These are phyloP conservation scores for Leptonema lineaticorne DNA, from an alignment of 1,140 invertebrate genomes.

Conservation along the genomic window DNA sequence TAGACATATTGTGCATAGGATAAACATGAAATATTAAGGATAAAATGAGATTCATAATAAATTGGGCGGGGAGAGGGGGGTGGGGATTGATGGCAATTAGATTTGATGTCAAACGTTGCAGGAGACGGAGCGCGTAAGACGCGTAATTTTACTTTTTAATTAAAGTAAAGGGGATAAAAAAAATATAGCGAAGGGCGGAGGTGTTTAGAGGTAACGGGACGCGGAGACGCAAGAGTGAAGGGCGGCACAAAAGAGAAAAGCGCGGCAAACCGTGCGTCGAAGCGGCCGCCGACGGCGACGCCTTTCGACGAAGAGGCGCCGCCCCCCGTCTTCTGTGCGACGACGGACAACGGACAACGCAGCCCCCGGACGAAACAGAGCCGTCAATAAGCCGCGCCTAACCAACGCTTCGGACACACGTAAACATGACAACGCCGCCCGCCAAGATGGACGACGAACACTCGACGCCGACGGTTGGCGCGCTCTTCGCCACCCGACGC, in stretches of 20 bases:
- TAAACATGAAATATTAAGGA: too few species aligned
- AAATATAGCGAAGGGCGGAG: constrained; percentile 47
- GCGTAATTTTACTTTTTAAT: too few species aligned
- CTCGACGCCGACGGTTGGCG: not conserved
- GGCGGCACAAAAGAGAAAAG: constrained; percentile 50
- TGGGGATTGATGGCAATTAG: too few species aligned
- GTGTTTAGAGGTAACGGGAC: constrained; percentile 46
- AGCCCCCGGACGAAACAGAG: not conserved
- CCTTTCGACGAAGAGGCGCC: not conserved
- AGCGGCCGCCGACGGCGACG: not conserved
- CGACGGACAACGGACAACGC: not conserved
- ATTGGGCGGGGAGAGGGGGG: too few species aligned
- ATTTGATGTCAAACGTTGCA: too few species aligned
- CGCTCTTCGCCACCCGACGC: not conserved
- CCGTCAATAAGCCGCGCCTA: not conserved
- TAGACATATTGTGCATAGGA: too few species aligned
- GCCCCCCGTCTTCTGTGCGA: not conserved
- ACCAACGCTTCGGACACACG: not conserved
- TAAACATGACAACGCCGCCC: constrained; percentile 5
- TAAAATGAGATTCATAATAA: too few species aligned
- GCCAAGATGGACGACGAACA: constrained; percentile 10
- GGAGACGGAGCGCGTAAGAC: constrained; percentile 44
- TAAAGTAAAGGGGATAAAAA: too few species aligned
- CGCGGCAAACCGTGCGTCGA: constrained; percentile 41
- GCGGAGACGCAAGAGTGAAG: constrained; percentile 44